phyloP scores from a whole-genome alignment of 2,113 vertebrate species.

The Ciconia boyciana region DNA sequence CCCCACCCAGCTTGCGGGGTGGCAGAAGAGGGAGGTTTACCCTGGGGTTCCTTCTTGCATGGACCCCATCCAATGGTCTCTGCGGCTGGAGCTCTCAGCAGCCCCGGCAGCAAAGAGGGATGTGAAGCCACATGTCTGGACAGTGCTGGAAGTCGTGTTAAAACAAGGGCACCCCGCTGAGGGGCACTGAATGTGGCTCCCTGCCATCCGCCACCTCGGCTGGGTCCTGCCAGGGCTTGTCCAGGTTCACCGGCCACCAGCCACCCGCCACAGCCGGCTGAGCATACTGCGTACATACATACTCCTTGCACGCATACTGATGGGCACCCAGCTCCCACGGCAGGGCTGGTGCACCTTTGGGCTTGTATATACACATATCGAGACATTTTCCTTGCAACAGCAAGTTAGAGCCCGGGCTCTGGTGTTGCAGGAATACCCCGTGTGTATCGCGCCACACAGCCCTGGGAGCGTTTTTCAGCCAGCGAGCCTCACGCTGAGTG shows the following conservation, averaged over 20 bases:
- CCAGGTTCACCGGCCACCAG: background rate
- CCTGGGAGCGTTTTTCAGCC: fast-evolving
- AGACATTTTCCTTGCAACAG: background rate
- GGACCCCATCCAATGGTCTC: background rate
- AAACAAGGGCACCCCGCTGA: background rate
- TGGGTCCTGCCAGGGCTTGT: background rate
- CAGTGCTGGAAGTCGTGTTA: background rate
- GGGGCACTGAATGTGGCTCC: background rate
- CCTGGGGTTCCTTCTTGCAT: background rate
- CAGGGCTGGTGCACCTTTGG: background rate
- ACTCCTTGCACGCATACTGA: fast-evolving
- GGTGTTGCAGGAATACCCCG: background rate
- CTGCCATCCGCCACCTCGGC: background rate
- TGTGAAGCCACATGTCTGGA: background rate
- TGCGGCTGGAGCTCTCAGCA: fast-evolving
- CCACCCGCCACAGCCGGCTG: background rate
- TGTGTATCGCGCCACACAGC: fast-evolving
- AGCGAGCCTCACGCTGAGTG: background rate
- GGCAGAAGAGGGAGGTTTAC: background rate
- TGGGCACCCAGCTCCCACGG: fast-evolving
- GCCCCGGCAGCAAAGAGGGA: background rate
- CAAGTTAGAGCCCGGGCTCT: fast-evolving
- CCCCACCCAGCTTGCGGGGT: background rate
- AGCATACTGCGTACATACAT: background rate
- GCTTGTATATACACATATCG: background rate